Conservation (phyloP, 2,113 vertebrate species). For the Centropristis striata region DNA sequence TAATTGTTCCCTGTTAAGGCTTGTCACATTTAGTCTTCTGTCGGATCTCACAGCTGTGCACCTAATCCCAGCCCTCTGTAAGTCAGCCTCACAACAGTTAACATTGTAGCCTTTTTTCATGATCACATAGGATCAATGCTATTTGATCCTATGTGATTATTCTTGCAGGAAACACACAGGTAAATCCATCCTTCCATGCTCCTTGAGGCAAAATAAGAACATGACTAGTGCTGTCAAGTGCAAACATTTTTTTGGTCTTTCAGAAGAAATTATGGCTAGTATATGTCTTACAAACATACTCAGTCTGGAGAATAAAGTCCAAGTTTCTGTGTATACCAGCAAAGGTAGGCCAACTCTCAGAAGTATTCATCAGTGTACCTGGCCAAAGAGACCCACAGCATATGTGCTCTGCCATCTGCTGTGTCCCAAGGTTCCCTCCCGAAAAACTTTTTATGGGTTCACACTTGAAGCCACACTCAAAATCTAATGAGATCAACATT, state of each 20-base stretch:
- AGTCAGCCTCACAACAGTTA: too few species aligned
- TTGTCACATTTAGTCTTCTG: not conserved
- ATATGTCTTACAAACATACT: not conserved
- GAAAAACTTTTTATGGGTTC: slow-evolving; percentile 71
- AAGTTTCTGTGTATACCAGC: slow-evolving; percentile 35
- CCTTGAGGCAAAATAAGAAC: not conserved
- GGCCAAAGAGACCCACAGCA: slow-evolving; percentile 72
- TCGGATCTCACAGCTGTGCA: not conserved
- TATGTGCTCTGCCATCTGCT: slow-evolving; percentile 81
- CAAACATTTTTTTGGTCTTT: not conserved
- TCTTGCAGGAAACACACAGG: too few species aligned
- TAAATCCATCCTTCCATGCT: too few species aligned
- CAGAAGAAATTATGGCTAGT: not conserved
- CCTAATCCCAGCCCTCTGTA: not conserved
- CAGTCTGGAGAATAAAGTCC: slow-evolving; percentile 22
- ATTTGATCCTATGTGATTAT: too few species aligned
- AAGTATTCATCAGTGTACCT: slow-evolving; percentile 79
- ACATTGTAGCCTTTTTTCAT: not conserved
- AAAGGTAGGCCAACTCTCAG: slow-evolving; percentile 77
- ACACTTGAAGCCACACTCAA: slow-evolving; percentile 42
- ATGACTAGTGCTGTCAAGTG: too few species aligned
- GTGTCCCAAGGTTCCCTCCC: slow-evolving; percentile 59
- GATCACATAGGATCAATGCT: too few species aligned
- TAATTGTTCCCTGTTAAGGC: not conserved
- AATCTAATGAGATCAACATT: slow-evolving; percentile 60